Evolutionary conservation across 2,797 vertebrate genomes (phyloP).

Genomic region (Sorex maritimensis): DNA sequence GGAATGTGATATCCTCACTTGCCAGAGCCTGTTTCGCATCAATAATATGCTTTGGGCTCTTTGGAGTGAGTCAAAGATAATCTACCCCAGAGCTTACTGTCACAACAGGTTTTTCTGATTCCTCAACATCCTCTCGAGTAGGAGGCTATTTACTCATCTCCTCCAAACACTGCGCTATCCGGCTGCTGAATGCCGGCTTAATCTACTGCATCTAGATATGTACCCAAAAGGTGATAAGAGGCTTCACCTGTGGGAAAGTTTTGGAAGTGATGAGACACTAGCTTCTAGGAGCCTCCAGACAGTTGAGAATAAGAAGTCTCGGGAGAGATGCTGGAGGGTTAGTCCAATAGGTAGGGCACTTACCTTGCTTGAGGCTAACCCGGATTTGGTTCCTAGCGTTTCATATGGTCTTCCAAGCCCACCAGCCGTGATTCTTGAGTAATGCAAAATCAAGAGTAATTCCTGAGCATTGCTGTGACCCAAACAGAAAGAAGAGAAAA

Average conservation of each 20-base stretch:
- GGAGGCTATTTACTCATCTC: not conserved
- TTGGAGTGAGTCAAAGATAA: not conserved
- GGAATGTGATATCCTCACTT: conserved; percentile 19
- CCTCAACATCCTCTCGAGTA: not conserved
- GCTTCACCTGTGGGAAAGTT: not conserved
- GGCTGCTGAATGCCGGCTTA: not conserved
- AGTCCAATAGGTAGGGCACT: no score
- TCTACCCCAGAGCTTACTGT: not conserved
- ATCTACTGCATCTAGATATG: not conserved
- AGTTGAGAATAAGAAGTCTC: not conserved
- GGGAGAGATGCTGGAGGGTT: not conserved
- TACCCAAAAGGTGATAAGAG: not conserved
- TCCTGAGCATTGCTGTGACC: no score
- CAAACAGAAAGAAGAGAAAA: not conserved
- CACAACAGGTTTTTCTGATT: not conserved
- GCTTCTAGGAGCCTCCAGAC: not conserved
- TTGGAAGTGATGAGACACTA: not conserved
- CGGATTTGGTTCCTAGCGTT: no score
- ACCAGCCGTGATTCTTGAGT: no score
- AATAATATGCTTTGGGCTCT: not conserved
- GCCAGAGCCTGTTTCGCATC: conserved; percentile 16
- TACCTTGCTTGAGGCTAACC: no score
- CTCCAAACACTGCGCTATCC: not conserved
- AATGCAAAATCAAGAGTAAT: no score
- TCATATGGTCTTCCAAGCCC: no score